Conservation (phyloP, 2,113 vertebrate species). For the Hypocryptadius cinnamomeus region DNA sequence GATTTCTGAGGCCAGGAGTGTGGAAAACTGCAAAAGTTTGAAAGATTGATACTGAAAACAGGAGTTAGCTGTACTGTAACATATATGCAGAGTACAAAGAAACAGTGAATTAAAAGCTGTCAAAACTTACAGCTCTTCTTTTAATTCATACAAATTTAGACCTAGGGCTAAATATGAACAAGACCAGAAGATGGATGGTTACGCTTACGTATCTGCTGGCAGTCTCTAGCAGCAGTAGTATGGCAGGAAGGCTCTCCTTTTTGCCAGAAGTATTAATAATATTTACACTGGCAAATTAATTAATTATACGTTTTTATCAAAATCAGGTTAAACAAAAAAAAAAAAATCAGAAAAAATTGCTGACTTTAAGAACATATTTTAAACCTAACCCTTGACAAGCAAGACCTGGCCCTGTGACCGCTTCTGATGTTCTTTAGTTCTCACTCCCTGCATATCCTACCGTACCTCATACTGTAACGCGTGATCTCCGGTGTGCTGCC, state of each 20-base stretch:
- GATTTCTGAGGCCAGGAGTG: background rate
- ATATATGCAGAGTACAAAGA: background rate
- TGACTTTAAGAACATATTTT: background rate
- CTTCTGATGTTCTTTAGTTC: background rate
- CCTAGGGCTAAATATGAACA: background rate
- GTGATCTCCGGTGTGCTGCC: accelerated
- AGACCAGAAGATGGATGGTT: background rate
- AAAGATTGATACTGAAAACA: background rate
- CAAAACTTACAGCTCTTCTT: background rate
- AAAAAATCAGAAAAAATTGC: background rate
- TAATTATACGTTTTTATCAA: background rate
- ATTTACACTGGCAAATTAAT: background rate
- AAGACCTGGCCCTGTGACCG: background rate
- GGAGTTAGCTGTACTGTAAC: background rate
- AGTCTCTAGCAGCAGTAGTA: background rate
- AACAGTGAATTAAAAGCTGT: background rate
- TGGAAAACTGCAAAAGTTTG: background rate
- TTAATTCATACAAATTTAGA: background rate
- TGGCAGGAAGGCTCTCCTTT: background rate
- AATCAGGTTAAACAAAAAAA: background rate
- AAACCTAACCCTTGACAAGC: background rate
- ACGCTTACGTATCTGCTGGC: accelerated
- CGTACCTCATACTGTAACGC: accelerated
- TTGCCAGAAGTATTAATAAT: background rate
- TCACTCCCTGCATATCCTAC: accelerated